These are phyloP conservation scores for Apis laboriosa DNA, from an alignment of 1,140 invertebrate genomes.

Conservation along the genomic window DNA sequence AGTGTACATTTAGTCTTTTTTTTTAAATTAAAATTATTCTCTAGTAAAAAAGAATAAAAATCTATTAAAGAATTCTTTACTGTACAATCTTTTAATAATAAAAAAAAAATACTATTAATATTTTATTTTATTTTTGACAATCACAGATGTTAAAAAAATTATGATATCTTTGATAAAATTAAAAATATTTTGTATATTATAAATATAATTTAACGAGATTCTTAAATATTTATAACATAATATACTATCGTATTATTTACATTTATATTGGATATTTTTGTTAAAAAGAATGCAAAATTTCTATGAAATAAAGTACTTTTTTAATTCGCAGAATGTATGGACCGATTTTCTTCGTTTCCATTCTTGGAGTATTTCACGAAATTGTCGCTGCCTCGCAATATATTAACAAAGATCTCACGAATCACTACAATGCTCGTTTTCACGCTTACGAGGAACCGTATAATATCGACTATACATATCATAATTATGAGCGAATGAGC, in stretches of 20 bases:
- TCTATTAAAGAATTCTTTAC: too few species aligned
- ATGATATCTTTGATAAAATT: too few species aligned
- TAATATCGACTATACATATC: slow-evolving; percentile 91
- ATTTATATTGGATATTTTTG: too few species aligned
- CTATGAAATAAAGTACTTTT: not conserved
- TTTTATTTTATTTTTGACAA: too few species aligned
- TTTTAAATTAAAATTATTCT: too few species aligned
- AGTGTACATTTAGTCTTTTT: too few species aligned
- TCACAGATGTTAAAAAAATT: too few species aligned
- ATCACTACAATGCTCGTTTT: slow-evolving; percentile 74
- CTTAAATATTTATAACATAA: not conserved
- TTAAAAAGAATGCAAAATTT: too few species aligned
- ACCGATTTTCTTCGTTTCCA: slow-evolving; percentile 39
- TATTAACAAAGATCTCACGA: slow-evolving; percentile 65
- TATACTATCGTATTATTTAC: not conserved
- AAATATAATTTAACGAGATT: not conserved
- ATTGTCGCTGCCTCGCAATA: slow-evolving; percentile 44
- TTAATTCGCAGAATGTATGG: slow-evolving; percentile 53
- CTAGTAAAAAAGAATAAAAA: too few species aligned
- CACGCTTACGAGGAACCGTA: slow-evolving; percentile 76
- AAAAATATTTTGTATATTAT: not conserved
- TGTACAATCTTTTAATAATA: too few species aligned
- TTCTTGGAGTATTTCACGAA: slow-evolving; percentile 37
- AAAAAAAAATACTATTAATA: too few species aligned
- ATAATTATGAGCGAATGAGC: slow-evolving; percentile 94